These are phyloP conservation scores for Goniozus legneri DNA, from an alignment of 1,140 invertebrate genomes.

Conservation along the genomic window DNA sequence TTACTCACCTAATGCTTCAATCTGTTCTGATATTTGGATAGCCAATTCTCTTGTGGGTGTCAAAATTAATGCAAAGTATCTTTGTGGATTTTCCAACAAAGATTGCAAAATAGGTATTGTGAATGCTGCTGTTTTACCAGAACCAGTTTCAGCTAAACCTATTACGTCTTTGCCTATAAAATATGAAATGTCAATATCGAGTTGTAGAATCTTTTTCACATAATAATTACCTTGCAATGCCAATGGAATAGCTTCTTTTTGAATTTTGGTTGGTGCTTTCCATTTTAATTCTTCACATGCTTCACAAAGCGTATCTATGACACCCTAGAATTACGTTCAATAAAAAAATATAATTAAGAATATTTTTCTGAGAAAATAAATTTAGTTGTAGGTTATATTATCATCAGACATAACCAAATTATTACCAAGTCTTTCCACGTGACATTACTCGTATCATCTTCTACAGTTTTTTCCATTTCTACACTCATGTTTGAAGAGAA, in stretches of 20 bases:
- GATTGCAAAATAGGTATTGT: constrained; percentile 92
- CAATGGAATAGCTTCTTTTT: constrained; percentile 87
- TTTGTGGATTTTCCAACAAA: constrained; percentile 84
- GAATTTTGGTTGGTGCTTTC: constrained; percentile 92
- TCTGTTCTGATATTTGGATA: constrained; percentile 93
- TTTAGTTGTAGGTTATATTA: constrained; percentile 6
- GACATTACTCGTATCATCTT: too few relatives aligned
- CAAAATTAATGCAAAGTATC: constrained; percentile 90
- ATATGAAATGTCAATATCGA: constrained; percentile 1
- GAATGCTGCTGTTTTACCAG: constrained; percentile 97
- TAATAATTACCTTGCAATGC: constrained; percentile 70
- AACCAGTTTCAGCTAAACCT: constrained; percentile 95
- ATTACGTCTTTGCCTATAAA: constrained; percentile 83
- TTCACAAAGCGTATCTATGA: constrained; percentile 88
- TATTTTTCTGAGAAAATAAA: constrained; percentile 9
- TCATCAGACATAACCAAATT: constrained; percentile 1
- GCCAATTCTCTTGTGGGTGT: constrained; percentile 97
- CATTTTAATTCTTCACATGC: constrained; percentile 91
- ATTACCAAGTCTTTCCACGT: background rate
- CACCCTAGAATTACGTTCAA: constrained; percentile 68
- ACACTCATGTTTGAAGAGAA: too few relatives aligned
- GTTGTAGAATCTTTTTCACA: background rate
- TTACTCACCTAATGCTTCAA: constrained; percentile 81
- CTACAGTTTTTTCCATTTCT: too few relatives aligned
- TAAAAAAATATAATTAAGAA: constrained; percentile 3